These are phyloP conservation scores for Macroramphosus scolopax DNA, from an alignment of 2,797 vertebrate genomes.

Conservation along the genomic window DNA sequence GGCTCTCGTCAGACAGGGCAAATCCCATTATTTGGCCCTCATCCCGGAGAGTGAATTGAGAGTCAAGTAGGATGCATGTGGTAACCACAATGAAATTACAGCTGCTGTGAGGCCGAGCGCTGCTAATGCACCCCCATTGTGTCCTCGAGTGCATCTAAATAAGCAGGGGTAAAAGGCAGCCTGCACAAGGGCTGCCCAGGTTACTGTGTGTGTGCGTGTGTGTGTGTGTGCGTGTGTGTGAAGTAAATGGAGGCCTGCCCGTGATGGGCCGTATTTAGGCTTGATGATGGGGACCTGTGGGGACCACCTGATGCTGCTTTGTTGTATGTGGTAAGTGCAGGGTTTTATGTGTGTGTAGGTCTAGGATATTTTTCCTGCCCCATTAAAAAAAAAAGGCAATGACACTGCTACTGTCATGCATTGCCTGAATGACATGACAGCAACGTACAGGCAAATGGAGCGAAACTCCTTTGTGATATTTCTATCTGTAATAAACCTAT, in stretches of 20 bases:
- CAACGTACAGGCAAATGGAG: too few relatives aligned
- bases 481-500: slow-evolving; percentile 40
- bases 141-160: slow-evolving; percentile 84
- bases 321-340: slow-evolving; percentile 38
- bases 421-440: too few relatives aligned
- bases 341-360: slow-evolving; percentile 29
- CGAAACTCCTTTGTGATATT: slow-evolving; percentile 26
- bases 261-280: slow-evolving; percentile 67
- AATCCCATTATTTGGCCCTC: slow-evolving; percentile 85
- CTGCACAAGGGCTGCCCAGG: slow-evolving; percentile 53
- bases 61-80: slow-evolving; percentile 85
- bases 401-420: too few relatives aligned
- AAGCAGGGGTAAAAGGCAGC: slow-evolving; percentile 79
- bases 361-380: slow-evolving; percentile 23
- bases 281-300: slow-evolving; percentile 65
- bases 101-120: slow-evolving; percentile 75
- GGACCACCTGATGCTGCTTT: slow-evolving; percentile 65
- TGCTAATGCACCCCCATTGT: slow-evolving; percentile 83
- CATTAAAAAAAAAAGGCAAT: slow-evolving; percentile 23
- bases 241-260: slow-evolving; percentile 52
- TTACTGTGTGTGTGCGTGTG: slow-evolving; percentile 42
- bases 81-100: slow-evolving; percentile 84
- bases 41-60: slow-evolving; percentile 80
- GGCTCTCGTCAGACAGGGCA: slow-evolving; percentile 71
- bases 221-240: slow-evolving; percentile 27